A percentile compares a stretch with the other conserved stretches of the same genome.
Conservation (phyloP, 1,140 invertebrate species). For the Drosophila prosaltans region DNA sequence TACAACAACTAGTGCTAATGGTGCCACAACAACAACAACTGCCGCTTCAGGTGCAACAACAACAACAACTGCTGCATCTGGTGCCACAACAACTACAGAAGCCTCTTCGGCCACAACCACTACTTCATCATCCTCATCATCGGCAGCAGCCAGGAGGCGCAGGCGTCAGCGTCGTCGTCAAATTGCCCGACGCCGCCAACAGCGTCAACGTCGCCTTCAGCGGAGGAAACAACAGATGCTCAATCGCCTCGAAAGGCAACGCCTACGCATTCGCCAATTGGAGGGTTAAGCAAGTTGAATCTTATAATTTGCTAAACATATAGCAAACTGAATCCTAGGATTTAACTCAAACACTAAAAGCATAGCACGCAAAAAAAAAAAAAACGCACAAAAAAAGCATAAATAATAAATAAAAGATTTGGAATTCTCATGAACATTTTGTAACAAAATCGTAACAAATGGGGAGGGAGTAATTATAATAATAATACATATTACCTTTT, state of each 20-base stretch:
- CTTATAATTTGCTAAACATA: background rate
- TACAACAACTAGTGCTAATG: background rate
- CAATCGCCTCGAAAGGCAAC: conserved; percentile 1
- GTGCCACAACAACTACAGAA: background rate
- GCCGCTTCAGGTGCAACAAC: conserved; percentile 4
- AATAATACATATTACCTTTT: too few species aligned
- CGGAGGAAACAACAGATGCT: conserved; percentile 1
- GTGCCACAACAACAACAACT: background rate
- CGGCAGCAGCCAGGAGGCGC: conserved; percentile 34
- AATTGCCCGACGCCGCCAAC: background rate
- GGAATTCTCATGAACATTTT: too few species aligned
- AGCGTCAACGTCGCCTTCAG: conserved; percentile 1
- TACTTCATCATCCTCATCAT: conserved; percentile 20
- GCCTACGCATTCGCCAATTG: conserved; percentile 6
- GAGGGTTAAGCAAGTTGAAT: background rate
- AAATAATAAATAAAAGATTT: too few species aligned
- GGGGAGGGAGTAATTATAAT: too few species aligned
- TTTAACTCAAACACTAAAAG: background rate
- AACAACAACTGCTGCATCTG: conserved; percentile 10
- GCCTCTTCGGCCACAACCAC: background rate
- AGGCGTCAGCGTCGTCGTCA: conserved; percentile 27
- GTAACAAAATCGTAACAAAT: too few species aligned
- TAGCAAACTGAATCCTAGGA: background rate
- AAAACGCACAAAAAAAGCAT: too few species aligned
- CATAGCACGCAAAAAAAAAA: background rate